A percentile compares a stretch with the other conserved stretches of the same genome.
These are phyloP conservation scores for Epinotia ramella DNA, from an alignment of 2,888 invertebrate species.

Conservation along the genomic window DNA sequence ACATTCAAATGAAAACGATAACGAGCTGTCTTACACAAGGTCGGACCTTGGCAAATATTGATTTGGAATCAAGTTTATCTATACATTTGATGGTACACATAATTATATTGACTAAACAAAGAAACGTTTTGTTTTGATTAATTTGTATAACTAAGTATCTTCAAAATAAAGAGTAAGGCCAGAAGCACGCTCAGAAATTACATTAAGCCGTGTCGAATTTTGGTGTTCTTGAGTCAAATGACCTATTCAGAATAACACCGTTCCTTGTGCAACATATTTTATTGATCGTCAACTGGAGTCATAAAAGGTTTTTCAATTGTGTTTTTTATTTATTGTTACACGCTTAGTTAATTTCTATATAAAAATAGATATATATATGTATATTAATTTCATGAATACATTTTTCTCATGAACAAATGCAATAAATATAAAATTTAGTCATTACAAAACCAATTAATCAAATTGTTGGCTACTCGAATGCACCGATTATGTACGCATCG, in stretches of 20 bases:
- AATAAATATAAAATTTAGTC: conserved; percentile 4
- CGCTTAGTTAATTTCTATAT: not conserved
- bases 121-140: conserved; percentile 50
- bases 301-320: not conserved
- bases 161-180: conserved; percentile 56
- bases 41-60: conserved; percentile 49
- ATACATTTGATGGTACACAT: conserved; percentile 20
- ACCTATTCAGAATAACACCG: conserved; percentile 46
- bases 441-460: conserved; percentile 5
- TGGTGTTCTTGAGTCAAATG: conserved; percentile 59
- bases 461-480: conserved; percentile 46
- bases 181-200: conserved; percentile 61
- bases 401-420: not conserved
- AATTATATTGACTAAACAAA: conserved; percentile 34
- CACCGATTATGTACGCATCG: conserved; percentile 68
- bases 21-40: conserved; percentile 69
- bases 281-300: not conserved
- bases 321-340: not conserved
- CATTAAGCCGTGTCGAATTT: conserved; percentile 68
- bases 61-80: conserved; percentile 38
- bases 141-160: conserved; percentile 47
- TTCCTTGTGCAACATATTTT: conserved; percentile 8
- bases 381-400: no score
- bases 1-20: conserved; percentile 67
- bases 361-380: no score